Conservation (phyloP, 2,888 invertebrate genomes). For the Calameuta idolon region DNA sequence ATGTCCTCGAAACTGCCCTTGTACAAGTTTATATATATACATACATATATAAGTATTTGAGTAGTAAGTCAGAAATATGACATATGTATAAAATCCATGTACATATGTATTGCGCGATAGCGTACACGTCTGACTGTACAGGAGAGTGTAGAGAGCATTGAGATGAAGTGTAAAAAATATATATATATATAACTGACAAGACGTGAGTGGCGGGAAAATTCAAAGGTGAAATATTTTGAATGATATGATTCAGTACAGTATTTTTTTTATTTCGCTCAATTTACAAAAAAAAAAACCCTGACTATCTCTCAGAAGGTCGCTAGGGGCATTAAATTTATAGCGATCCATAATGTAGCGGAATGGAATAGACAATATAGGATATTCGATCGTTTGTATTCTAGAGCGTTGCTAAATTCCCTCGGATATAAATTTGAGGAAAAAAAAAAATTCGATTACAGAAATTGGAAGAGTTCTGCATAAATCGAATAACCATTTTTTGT, state of each 20-base stretch:
- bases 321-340: not conserved
- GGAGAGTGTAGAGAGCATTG: not conserved
- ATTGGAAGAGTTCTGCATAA: not conserved
- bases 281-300: not conserved
- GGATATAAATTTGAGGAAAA: not conserved
- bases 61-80: conserved; percentile 28
- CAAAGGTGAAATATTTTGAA: not conserved
- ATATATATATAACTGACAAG: not conserved
- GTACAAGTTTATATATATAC: no score
- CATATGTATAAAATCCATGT: conserved; percentile 40
- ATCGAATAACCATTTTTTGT: conserved; percentile 2
- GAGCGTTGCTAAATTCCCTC: not conserved
- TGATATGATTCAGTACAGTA: not conserved
- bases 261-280: not conserved
- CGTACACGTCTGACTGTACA: conserved; percentile 3
- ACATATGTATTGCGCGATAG: conserved; percentile 32
- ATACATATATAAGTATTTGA: not conserved
- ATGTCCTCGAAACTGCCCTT: no score
- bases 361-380: not conserved
- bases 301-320: not conserved
- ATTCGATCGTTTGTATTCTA: not conserved
- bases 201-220: not conserved
- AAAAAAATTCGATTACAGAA: not conserved
- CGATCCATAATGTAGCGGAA: not conserved
- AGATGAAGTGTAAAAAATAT: not conserved